phyloP scores from a whole-genome alignment of 2,113 vertebrate species.

The Phyllostomus hastatus region DNA sequence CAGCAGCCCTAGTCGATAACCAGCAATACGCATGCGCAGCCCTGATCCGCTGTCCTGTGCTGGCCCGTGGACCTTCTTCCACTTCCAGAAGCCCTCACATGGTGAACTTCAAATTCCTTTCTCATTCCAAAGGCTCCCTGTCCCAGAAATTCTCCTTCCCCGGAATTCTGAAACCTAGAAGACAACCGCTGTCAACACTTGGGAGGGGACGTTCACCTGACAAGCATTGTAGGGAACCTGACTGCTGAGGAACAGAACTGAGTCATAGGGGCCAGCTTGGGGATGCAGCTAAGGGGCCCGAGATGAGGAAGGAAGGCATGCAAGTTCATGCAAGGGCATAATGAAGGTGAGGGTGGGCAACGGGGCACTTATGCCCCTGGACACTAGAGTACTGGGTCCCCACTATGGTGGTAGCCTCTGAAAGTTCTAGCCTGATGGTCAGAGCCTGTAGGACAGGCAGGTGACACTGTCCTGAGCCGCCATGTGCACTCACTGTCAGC shows the following conservation, averaged over 20 bases:
- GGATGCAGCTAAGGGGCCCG: fast-evolving
- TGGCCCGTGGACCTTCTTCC: too few species aligned
- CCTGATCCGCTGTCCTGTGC: neutral
- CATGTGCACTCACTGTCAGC: neutral
- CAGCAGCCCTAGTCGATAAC: neutral
- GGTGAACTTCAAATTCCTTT: neutral
- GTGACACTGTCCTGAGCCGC: neutral
- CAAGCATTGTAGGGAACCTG: neutral
- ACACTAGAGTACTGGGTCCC: neutral
- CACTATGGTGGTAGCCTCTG: neutral
- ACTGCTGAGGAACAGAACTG: neutral
- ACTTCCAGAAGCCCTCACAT: neutral
- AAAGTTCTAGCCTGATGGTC: neutral
- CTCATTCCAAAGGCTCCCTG: neutral
- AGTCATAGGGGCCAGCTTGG: neutral
- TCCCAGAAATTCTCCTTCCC: neutral
- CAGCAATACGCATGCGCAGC: fast-evolving
- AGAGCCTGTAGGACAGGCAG: neutral
- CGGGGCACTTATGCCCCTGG: neutral
- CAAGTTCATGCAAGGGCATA: neutral
- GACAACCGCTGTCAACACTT: neutral
- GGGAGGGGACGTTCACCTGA: neutral
- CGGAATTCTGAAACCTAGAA: neutral
- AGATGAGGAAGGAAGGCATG: neutral
- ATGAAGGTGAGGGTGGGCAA: neutral